phyloP scores from a whole-genome alignment of 2,113 vertebrate genomes.

The Malurus alboscapulatus region DNA sequence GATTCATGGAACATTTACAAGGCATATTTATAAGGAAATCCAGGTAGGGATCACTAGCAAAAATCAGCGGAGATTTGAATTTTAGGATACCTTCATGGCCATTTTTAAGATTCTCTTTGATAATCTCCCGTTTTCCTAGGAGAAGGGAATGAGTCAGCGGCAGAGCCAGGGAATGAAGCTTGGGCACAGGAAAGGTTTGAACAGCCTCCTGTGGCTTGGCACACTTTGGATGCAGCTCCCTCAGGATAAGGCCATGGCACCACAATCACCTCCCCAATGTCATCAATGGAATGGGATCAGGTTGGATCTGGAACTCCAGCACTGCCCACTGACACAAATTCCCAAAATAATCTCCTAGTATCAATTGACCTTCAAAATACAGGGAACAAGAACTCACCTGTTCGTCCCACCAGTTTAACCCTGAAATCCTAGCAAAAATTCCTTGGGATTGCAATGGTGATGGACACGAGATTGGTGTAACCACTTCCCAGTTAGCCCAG shows the following conservation, averaged over 20 bases:
- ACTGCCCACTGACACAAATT: constrained; percentile 26
- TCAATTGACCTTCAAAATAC: background rate
- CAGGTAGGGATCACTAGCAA: background rate
- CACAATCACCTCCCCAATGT: background rate
- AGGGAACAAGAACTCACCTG: background rate
- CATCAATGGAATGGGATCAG: background rate
- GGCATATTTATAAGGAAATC: background rate
- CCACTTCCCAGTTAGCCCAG: background rate
- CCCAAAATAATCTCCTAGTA: background rate
- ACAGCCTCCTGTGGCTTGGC: background rate
- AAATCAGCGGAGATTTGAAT: background rate
- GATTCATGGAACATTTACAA: background rate
- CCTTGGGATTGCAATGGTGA: background rate
- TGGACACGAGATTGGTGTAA: rapidly evolving
- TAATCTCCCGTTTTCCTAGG: background rate
- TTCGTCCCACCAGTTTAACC: background rate
- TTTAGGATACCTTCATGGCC: background rate
- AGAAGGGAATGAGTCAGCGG: background rate
- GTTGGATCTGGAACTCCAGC: background rate
- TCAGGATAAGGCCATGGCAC: background rate
- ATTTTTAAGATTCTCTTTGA: background rate
- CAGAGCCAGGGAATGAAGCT: background rate
- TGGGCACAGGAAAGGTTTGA: background rate
- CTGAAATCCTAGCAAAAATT: background rate
- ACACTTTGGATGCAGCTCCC: background rate